Percentiles rank a stretch among this genome's conserved stretches.
phyloP scores from a whole-genome alignment of 2,113 vertebrate genomes.

The Colius striatus region DNA sequence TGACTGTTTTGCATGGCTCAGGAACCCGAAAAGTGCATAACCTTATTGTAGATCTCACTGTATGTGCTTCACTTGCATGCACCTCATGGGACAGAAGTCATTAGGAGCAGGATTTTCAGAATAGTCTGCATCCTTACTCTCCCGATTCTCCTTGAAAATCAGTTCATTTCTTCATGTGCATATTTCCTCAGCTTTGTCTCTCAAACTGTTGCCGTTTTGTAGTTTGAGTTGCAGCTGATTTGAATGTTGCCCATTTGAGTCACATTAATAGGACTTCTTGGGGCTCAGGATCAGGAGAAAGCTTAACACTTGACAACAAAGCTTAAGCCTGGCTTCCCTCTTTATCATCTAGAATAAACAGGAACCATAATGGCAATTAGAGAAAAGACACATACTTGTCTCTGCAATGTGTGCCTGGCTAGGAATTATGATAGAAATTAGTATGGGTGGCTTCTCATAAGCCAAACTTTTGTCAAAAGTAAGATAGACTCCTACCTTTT shows the following conservation, averaged over 20 bases:
- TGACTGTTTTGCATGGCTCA: background rate
- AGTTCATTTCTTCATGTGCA: background rate
- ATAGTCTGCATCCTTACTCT: background rate
- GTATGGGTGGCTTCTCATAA: background rate
- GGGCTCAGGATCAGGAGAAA: background rate
- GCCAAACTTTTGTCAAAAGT: background rate
- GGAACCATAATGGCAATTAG: background rate
- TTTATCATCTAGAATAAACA: background rate
- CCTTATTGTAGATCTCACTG: background rate
- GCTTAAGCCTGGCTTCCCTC: background rate
- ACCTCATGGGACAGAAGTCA: background rate
- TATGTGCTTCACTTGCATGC: background rate
- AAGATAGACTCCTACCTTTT: background rate
- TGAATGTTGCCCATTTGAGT: background rate
- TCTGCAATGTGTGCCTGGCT: background rate
- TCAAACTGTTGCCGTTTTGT: background rate
- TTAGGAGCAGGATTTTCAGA: background rate
- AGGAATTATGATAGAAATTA: background rate
- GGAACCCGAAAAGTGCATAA: background rate
- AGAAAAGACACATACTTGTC: background rate
- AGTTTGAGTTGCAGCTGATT: background rate
- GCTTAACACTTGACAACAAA: background rate
- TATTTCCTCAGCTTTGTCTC: background rate
- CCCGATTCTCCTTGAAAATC: background rate
- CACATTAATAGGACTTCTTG: background rate